Conservation (phyloP, 2,113 vertebrate species). For the Dromiciops gliroides region DNA sequence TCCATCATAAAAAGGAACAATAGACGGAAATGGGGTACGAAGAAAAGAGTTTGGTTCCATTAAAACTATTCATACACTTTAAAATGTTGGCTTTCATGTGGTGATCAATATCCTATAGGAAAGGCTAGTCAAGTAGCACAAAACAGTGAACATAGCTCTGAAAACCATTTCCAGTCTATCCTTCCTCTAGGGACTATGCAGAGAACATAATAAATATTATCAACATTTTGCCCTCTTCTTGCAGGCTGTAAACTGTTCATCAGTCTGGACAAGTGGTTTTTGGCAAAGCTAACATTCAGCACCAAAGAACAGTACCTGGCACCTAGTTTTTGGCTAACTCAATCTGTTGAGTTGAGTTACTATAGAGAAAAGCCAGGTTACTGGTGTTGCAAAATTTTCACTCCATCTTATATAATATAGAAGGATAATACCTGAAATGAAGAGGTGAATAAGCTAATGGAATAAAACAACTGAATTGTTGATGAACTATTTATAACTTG, state of each 20-base stretch:
- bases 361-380: neutral
- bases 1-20: neutral
- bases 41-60: neutral
- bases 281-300: neutral
- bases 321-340: neutral
- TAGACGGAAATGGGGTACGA: neutral
- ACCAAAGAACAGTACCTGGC: neutral
- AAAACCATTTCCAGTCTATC: neutral
- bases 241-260: neutral
- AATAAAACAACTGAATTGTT: neutral
- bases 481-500: neutral
- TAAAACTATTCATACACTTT: neutral
- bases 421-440: neutral
- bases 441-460: neutral
- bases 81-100: neutral
- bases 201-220: neutral
- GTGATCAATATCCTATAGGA: neutral
- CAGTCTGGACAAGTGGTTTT: neutral
- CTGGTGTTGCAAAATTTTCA: neutral
- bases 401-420: neutral
- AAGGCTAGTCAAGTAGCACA: neutral
- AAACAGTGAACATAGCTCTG: neutral
- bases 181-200: neutral
- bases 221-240: neutral
- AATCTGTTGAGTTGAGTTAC: neutral